Conservation (phyloP, 2,113 vertebrate species). For the Neotoma lepida region DNA sequence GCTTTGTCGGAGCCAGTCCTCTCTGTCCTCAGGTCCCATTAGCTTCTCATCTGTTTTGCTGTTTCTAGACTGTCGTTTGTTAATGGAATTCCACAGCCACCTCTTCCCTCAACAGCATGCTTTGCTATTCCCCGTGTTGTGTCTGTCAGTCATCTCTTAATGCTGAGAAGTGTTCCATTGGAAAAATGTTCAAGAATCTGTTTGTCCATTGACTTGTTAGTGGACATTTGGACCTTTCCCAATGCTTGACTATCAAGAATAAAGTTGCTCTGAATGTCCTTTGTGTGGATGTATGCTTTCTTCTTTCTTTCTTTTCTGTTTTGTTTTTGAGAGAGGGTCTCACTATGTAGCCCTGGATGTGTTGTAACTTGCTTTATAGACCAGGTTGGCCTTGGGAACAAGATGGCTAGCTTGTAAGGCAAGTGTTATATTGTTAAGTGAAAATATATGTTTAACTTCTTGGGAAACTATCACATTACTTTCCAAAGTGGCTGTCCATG, state of each 20-base stretch:
- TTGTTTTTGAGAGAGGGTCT: neutral
- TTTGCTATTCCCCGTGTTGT: neutral
- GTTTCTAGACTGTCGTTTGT: neutral
- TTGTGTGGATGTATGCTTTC: slow-evolving; percentile 36
- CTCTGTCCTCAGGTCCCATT: too few species aligned
- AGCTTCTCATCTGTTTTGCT: neutral
- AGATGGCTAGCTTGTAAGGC: neutral
- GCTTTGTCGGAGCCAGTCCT: neutral
- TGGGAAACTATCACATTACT: neutral
- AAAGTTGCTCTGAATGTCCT: slow-evolving; percentile 16
- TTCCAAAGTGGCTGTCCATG: neutral
- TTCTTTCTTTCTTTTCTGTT: neutral
- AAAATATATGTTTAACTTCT: neutral
- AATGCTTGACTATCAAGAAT: slow-evolving; percentile 1
- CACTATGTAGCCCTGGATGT: neutral
- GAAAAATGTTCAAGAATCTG: neutral
- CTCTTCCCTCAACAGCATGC: neutral
- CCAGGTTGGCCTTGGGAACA: neutral
- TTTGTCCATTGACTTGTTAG: neutral
- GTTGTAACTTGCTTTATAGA: neutral
- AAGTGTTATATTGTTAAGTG: too few species aligned
- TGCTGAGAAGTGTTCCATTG: neutral
- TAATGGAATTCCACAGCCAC: neutral
- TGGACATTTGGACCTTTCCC: neutral
- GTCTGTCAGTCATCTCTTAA: neutral